Conservation (phyloP, 1,140 invertebrate genomes). For the Platorchestia sp. region DNA sequence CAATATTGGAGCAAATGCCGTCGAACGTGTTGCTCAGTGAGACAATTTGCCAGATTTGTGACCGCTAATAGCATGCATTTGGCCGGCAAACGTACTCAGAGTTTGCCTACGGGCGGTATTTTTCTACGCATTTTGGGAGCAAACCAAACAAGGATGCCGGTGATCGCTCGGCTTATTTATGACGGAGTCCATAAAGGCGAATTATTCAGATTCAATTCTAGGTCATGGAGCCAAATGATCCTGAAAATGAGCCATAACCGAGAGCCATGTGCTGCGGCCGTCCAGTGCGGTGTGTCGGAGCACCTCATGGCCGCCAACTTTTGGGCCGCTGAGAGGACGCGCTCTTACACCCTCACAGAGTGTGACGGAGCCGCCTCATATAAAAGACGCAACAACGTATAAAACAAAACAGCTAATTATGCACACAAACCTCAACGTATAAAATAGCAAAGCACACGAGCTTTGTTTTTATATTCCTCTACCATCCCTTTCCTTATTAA, state of each 20-base stretch:
- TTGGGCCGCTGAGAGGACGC: not conserved
- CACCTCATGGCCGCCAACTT: not conserved
- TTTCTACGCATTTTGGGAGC: not conserved
- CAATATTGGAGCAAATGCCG: not conserved
- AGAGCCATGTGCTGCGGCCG: not conserved
- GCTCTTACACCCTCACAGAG: not conserved
- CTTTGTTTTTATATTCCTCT: too few species aligned
- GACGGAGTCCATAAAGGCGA: conserved; percentile 35
- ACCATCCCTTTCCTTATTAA: too few species aligned
- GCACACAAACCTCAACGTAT: too few species aligned
- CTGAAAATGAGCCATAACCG: conserved; percentile 40
- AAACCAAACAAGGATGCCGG: conserved; percentile 34
- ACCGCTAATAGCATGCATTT: not conserved
- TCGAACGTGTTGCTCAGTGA: not conserved
- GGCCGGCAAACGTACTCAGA: not conserved
- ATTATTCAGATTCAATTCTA: conserved; percentile 40
- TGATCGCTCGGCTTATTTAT: conserved; percentile 36
- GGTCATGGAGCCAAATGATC: conserved; percentile 46
- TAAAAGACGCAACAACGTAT: too few species aligned
- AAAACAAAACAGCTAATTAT: too few species aligned
- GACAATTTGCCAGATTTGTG: conserved; percentile 13
- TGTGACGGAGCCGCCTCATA: not conserved
- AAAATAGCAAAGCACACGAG: too few species aligned
- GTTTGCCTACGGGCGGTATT: conserved; percentile 38
- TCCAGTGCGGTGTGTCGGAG: not conserved